Conservation (phyloP, 1,140 invertebrate genomes). For the Drosophila takahashii region DNA sequence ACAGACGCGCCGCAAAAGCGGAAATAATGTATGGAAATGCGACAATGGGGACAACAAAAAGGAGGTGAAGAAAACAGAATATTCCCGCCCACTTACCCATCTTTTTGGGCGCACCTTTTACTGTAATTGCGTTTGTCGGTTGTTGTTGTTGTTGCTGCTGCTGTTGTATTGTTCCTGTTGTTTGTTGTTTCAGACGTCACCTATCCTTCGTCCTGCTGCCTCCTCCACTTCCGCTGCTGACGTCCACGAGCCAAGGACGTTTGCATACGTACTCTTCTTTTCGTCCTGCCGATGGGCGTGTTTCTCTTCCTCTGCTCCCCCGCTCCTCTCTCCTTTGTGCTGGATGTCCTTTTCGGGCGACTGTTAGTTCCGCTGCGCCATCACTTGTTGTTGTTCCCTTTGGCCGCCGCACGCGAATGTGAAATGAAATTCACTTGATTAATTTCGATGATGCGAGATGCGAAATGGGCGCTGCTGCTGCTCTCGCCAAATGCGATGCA, state of each 20-base stretch:
- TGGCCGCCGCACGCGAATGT: slow-evolving; percentile 25
- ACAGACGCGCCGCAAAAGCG: neutral
- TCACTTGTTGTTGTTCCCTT: slow-evolving; percentile 41
- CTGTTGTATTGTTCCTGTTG: slow-evolving; percentile 8
- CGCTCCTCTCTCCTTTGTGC: slow-evolving; percentile 14
- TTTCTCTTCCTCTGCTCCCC: slow-evolving; percentile 4
- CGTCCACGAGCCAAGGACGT: slow-evolving; percentile 38
- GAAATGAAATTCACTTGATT: slow-evolving; percentile 30
- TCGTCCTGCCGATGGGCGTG: slow-evolving; percentile 18
- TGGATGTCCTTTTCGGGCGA: slow-evolving; percentile 24
- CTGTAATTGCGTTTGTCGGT: slow-evolving; percentile 48
- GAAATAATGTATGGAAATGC: slow-evolving; percentile 58
- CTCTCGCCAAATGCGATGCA: slow-evolving; percentile 22
- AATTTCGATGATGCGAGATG: slow-evolving; percentile 22
- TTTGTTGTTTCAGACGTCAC: slow-evolving; percentile 16
- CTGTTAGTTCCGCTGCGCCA: slow-evolving; percentile 20
- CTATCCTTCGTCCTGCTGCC: slow-evolving; percentile 17
- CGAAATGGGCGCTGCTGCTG: slow-evolving; percentile 4
- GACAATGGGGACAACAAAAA: slow-evolving; percentile 32
- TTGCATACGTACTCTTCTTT: slow-evolving; percentile 27
- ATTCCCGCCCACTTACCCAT: slow-evolving; percentile 67
- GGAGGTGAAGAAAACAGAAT: neutral
- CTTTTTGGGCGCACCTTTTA: slow-evolving; percentile 67
- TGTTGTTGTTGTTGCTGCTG: slow-evolving; percentile 12
- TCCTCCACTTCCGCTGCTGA: slow-evolving; percentile 12